These are phyloP conservation scores for Struthidea cinerea DNA, from an alignment of 2,113 vertebrate species.

Conservation along the genomic window DNA sequence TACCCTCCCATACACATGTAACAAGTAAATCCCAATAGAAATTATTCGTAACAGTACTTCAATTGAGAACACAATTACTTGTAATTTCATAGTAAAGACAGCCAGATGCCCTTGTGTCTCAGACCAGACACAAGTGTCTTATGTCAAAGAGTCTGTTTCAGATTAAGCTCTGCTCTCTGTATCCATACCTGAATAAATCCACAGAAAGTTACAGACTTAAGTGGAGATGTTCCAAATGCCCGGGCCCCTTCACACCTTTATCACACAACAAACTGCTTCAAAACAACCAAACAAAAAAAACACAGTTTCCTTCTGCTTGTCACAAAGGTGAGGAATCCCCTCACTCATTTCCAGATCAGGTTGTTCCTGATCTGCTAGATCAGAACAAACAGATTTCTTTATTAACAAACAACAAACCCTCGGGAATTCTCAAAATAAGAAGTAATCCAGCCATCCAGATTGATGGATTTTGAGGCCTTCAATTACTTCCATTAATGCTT, in stretches of 20 bases:
- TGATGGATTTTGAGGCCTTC: neutral
- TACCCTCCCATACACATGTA: neutral
- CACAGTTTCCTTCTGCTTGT: neutral
- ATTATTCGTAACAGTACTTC: neutral
- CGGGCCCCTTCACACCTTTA: neutral
- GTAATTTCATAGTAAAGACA: neutral
- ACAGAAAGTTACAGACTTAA: neutral
- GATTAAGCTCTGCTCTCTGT: neutral
- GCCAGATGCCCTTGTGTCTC: neutral
- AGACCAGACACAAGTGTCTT: neutral
- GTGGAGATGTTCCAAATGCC: neutral
- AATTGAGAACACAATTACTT: neutral
- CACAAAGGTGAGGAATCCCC: neutral
- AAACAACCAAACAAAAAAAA: neutral
- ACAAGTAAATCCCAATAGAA: neutral
- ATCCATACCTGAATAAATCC: neutral
- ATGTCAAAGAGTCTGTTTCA: neutral
- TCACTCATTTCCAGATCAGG: neutral
- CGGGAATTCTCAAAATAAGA: neutral
- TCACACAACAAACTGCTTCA: neutral
- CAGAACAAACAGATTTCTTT: neutral
- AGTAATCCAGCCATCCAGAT: neutral
- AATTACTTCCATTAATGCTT: neutral
- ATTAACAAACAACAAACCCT: neutral
- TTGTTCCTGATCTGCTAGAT: neutral